phyloP scores from a whole-genome alignment of 2,113 vertebrate species.

The Microtus oregoni region DNA sequence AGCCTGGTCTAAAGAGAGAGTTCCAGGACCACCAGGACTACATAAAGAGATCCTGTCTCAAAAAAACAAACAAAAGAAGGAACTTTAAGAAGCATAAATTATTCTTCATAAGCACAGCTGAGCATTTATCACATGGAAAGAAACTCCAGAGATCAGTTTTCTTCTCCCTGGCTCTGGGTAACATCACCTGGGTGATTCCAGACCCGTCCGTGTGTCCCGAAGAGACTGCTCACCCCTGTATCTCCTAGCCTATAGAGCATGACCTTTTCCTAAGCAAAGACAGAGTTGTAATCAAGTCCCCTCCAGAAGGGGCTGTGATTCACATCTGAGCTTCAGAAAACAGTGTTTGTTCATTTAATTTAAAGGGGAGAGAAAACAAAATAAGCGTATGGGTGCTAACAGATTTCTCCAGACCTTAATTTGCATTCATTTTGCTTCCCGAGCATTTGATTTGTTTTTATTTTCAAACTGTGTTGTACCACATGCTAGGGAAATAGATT shows the following conservation, averaged over 20 bases:
- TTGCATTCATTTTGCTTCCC: conserved; percentile 69
- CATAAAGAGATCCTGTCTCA: not conserved
- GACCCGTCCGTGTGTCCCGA: not conserved
- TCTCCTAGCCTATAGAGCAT: not conserved
- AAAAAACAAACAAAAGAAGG: not conserved
- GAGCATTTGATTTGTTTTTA: conserved; percentile 76
- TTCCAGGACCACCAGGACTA: not conserved
- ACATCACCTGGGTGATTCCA: not conserved
- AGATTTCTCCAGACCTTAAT: conserved; percentile 77
- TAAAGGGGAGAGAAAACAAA: conserved; percentile 18
- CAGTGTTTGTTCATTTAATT: conserved; percentile 4
- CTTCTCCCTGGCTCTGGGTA: not conserved
- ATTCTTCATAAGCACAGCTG: not conserved
- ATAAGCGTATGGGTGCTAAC: conserved; percentile 39
- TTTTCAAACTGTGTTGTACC: conserved; percentile 69
- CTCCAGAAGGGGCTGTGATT: conserved; percentile 63
- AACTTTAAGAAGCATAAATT: not conserved
- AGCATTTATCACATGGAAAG: not conserved
- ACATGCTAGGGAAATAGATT: conserved; percentile 73
- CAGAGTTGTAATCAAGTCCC: not conserved
- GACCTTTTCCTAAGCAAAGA: conserved; percentile 52
- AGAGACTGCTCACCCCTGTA: not conserved
- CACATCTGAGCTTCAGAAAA: conserved; percentile 64
- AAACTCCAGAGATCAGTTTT: not conserved
- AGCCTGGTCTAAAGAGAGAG: not conserved